Conservation (phyloP, 2,888 invertebrate species). For the Conus canariensis region DNA sequence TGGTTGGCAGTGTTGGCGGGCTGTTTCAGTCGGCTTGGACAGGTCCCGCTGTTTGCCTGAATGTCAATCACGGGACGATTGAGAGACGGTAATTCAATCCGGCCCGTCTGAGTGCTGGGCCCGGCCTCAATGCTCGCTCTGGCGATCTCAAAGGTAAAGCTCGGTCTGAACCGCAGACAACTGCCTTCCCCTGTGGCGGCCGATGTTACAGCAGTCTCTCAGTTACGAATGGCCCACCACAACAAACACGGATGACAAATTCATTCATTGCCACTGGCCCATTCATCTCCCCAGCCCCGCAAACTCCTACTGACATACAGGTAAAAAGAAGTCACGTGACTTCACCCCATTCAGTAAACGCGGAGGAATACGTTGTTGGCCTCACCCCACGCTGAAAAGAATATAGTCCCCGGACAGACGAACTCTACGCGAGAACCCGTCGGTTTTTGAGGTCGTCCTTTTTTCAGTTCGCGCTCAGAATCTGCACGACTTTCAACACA, state of each 20-base stretch:
- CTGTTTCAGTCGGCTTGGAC: not conserved
- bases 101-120: not conserved
- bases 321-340: slow-evolving; percentile 22
- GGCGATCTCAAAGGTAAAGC: no score
- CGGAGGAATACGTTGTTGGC: slow-evolving; percentile 19
- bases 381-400: slow-evolving; percentile 33
- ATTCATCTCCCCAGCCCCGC: slow-evolving; percentile 29
- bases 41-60: not conserved
- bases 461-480: not conserved
- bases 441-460: not conserved
- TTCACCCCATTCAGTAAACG: slow-evolving; percentile 32
- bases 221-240: slow-evolving; percentile 4
- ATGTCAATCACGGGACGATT: not conserved
- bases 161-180: not conserved
- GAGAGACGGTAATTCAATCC: not conserved
- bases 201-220: not conserved
- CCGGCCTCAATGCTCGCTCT: not conserved
- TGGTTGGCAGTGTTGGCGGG: not conserved
- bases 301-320: slow-evolving; percentile 29
- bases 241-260: slow-evolving; percentile 33
- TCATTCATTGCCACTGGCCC: slow-evolving; percentile 36
- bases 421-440: not conserved
- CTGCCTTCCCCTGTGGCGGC: not conserved
- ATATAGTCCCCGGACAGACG: not conserved
- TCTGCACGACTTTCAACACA: no score